Evolutionary conservation across 2,888 invertebrate species (phyloP), one percentile per base, ranked within the genome.

Genomic region (Drosophila mulleri): DNA sequence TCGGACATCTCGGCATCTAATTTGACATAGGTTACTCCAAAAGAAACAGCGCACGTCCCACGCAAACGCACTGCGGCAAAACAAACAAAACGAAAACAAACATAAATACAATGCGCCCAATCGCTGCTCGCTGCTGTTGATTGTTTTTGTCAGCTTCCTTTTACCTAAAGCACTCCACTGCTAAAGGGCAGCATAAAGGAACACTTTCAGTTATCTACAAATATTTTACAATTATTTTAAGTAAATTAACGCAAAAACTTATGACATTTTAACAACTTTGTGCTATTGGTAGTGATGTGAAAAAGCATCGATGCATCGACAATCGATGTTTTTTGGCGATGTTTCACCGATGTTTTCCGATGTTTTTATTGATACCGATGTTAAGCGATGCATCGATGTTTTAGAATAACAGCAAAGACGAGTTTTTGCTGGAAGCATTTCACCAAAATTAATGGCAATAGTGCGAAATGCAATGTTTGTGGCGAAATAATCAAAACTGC

Each of bases 1-100:
- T 92, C 92, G 9, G 92, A 84, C 92, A 92, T 90, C 14, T 20
- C 67, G 23, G 50, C 64, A 50, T 57, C 47, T 42, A 62, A 37
- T 59, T 56, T 53, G 16, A n/a, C 53, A 41, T 35, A 63, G 42
- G 42, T 67, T 42, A 71, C 9, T 60, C 12, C 48, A 11, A 16
- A 32, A 45, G 26, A 9, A 16, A 32, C 61, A 58, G 42, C 26
- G 26, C 47, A 29, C 29, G 18, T 48, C 48, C 11, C 48, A 48
- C 48, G 47, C 47, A 47, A 26, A 48, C 7, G n/a, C 58, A 58
- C 67, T 78, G 65, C 72, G 81, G 41, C 73, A 67, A 67, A 78
- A 45, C 64, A 78, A 81, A 78, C 67, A 72, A 64, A 37, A 50
- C n/a, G 20, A 16, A 41, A 67, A 58, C 41, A 64, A 63, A 60